Base-by-base conservation (phyloP, 1,140 invertebrate species). In the Megalopta genalis region DNA sequence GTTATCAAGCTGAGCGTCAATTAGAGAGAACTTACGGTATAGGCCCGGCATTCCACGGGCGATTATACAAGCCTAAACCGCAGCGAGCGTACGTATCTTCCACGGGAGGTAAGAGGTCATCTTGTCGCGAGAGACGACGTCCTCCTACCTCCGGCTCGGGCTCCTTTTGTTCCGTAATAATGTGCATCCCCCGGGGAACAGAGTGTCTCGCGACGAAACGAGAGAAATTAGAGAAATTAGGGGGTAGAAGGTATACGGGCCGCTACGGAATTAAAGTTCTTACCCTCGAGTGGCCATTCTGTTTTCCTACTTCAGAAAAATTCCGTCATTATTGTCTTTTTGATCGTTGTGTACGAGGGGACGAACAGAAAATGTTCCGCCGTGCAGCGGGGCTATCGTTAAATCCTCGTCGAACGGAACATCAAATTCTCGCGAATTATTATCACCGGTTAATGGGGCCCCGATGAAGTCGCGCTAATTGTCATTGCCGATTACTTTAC, bases 91-190 rank as follows among this genome's bases (percentile, higher is more conserved):
- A 52, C 16, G 16, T 52, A 52, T 52, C 49, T 52, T 6, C 16
- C 16, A 52, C 67, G 49, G 18, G 67, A 54, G 12, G 9, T 37
- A 57, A 57, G 67, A 69, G 49, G 49, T 68, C 27, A 25, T 69
- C 67, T 46, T 46, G 66, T 54, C 25, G 66, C 66, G 52, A 18
- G 46, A n/a, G 66, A 23, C 66, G 66, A 18, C 25, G 46, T 9
- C 9, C 65, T 25, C 2, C 8, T 8, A 1, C 16, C 6, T 3
- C 49, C 14, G 2, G 37, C 25, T 46, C n/a, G 1, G 49, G 32
- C 66, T 27, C 25, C 46, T 54, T 68, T 68, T 68, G 49, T 68
- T 68, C 25, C 18, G 25, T 27, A 18, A 68, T 25, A 68, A 68
- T 52, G 46, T 21, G n/a, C 63, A 46, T 23, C 32, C 32, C 21